Evolutionary conservation across 2,113 vertebrate genomes (phyloP), one percentile per base, ranked within the genome.

Genomic region (Chaetodon trifascialis): DNA sequence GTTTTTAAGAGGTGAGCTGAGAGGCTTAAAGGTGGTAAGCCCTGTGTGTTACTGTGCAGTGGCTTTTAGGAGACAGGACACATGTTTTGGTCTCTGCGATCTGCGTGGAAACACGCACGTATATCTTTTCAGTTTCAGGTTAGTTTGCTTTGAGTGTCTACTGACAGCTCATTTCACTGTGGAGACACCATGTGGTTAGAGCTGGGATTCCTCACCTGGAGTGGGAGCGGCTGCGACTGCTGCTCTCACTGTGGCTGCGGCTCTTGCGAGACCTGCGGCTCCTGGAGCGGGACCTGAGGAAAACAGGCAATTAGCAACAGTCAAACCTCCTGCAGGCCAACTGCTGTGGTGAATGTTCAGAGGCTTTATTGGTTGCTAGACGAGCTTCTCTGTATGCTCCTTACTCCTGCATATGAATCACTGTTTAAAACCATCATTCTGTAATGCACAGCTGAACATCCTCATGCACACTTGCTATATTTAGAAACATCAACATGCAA

Each of bases 241-340:
- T 99, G 87, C 97, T 98, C 69, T 95, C 96, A 44, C 97, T 98
- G 82, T 92, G 96, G 92, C 97, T 98, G 89, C 96, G 96, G 92
- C 97, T 98, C 94, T 98, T 99, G 16, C 95, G 97, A 46, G 97
- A 98, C 68, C 97, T 95, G 86, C 97, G 96, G 95, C 97, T 98
- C 86, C 97, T 96, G 91, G 97, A 99, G 82, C 96, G 97, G 89
- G 98, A 99, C 92, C 97, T 99, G 87, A 38, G 8, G 23, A 36
- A 49, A 69, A 11, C 30, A 0, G 12, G 7, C 30, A 16, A 12
- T 80, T n/a, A 44, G 42, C 17, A 73, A 40, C 19, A 30, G 5
- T 17, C 30, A 62, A 17, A 7, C 19, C 1, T 0, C 4, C 23
- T 5, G 38, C 21, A 47, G 16, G 10, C 25, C 17, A 73, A 14